Conservation (phyloP, 1,140 invertebrate species). For the Thaumetopoea pityocampa region DNA sequence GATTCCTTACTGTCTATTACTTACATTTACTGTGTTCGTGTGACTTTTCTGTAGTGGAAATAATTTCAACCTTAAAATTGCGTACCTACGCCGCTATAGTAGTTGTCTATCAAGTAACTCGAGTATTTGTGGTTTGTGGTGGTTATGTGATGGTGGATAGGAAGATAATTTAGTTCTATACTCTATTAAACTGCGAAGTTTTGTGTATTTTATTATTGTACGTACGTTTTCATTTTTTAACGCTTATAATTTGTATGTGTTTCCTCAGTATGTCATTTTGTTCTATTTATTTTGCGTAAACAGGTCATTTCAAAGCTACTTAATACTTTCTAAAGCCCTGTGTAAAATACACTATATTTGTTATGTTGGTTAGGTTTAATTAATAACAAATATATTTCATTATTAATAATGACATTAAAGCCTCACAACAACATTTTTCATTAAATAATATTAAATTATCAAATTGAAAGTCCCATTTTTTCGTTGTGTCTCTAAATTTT, state of each 20-base stretch:
- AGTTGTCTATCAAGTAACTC: slow-evolving; percentile 15
- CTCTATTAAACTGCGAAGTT: slow-evolving; percentile 26
- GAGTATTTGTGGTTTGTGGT: too few relatives aligned
- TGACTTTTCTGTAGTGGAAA: too few relatives aligned
- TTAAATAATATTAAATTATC: background rate
- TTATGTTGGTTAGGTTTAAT: too few relatives aligned
- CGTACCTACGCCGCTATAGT: too few relatives aligned
- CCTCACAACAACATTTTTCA: too few relatives aligned
- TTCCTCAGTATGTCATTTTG: background rate
- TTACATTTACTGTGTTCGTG: too few relatives aligned
- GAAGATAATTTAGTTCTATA: slow-evolving; percentile 24
- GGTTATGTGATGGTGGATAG: slow-evolving; percentile 26
- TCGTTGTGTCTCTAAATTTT: slow-evolving; percentile 7
- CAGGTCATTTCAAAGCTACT: slow-evolving; percentile 16
- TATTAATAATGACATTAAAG: too few relatives aligned
- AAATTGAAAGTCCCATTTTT: slow-evolving; percentile 8
- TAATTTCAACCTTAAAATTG: too few relatives aligned
- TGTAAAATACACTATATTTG: too few relatives aligned
- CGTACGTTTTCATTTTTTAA: slow-evolving; percentile 2
- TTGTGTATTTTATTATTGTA: slow-evolving; percentile 12
- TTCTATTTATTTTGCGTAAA: slow-evolving; percentile 5
- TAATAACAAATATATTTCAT: too few relatives aligned
- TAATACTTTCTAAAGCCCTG: slow-evolving; percentile 26
- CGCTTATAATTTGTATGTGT: slow-evolving; percentile 11
- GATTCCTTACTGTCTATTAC: too few relatives aligned